Base-by-base conservation (phyloP, 2,113 vertebrate species). In the Hystrix cristata region DNA sequence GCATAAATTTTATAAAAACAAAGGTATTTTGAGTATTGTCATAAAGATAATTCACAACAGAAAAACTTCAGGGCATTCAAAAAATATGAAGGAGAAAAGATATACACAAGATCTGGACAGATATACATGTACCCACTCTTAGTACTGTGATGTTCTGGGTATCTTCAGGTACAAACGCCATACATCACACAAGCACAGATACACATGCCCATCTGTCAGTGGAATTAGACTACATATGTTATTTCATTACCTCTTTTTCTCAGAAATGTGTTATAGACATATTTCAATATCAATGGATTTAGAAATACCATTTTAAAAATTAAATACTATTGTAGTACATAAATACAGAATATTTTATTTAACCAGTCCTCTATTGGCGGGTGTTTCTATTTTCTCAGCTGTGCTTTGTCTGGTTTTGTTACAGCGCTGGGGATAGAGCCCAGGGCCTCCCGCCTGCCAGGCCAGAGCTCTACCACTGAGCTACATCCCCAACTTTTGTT, bases 31-130 rank as follows among this genome's bases (percentile, higher is more conserved):
- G 53, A 78, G 16, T 92, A 82, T 21, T 88, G 3, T 31, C 53
- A 62, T 71, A 91, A 69, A 94, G 43, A 87, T 87, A 78, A 76
- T 76, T 29, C 23, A 88, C 18, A 91, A 46, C 27, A 4, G 60
- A 87, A 60, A 94, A 94, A 87, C 43, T 67, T 91, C n/a, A 96
- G 19, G 34, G 38, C n/a, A 82, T 76, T 83, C 12, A 91, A 59
- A 62, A 92, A 91, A 76, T 67, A 51, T 87, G 64, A 69, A 91
- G 18, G 79, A 84, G 7, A 62, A 93, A 94, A 78, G 74, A 79
- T 83, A 93, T 51, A 10, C 6, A 82, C 3, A 29, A 90, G 53
- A 74, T 83, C 51, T 82, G 31, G 87, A 57, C 0, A 74, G 34
- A 48, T 9, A 29, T 29, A 34, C 74, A 67, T 34, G 53, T 11